Conservation (phyloP, 2,888 invertebrate genomes). For the Julus scanicus region DNA sequence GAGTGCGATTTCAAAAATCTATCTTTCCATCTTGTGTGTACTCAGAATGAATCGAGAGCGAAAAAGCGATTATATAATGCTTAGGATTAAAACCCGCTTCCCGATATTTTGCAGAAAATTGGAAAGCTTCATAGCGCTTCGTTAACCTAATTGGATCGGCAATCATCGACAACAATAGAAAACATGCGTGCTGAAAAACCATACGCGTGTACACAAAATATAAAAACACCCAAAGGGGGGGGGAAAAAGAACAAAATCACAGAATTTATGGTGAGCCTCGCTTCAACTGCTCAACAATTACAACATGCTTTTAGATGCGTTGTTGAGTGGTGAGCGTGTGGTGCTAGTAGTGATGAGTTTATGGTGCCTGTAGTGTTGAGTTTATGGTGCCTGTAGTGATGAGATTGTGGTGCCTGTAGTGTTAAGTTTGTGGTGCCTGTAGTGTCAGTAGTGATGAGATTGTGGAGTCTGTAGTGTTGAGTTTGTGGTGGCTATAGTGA, state of each 20-base stretch:
- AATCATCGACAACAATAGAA: constrained; percentile 8
- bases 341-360: neutral
- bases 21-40: constrained; percentile 10
- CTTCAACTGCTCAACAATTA: neutral
- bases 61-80: constrained; percentile 45
- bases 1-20: constrained; percentile 31
- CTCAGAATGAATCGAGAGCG: neutral
- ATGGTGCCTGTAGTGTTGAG: neutral
- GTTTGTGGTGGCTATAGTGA: too few relatives aligned
- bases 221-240: too few relatives aligned
- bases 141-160: constrained; percentile 47
- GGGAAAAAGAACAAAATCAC: neutral
- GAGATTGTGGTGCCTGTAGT: too few relatives aligned
- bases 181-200: neutral
- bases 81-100: constrained; percentile 16
- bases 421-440: too few relatives aligned
- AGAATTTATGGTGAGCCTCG: neutral
- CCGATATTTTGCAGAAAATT: constrained; percentile 34
- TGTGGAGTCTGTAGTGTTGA: too few relatives aligned
- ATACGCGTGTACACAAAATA: neutral
- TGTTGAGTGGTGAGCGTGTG: neutral
- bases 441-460: too few relatives aligned
- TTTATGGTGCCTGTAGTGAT: neutral
- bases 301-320: neutral
- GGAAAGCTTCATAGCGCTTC: constrained; percentile 47